Conservation (phyloP, 2,797 vertebrate species). For the Darevskia mixta region DNA sequence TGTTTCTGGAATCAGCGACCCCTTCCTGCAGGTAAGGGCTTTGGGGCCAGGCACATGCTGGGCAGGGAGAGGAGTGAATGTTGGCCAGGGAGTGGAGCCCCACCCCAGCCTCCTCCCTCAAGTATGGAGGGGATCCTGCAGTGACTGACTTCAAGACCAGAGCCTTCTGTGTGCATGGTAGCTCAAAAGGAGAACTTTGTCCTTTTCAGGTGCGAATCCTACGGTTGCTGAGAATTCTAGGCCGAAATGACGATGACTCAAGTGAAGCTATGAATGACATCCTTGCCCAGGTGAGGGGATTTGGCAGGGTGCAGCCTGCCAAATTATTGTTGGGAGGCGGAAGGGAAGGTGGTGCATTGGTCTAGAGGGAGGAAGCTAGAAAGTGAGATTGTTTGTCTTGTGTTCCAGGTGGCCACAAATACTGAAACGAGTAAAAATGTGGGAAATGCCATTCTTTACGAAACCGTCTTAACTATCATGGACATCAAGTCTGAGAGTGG, state of each 20-base stretch:
- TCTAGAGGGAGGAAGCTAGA: fast-evolving
- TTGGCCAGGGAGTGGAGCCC: background rate
- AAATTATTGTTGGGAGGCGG: background rate
- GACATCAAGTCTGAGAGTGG: constrained; percentile 99
- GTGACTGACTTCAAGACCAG: background rate
- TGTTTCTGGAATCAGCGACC: constrained; percentile 99
- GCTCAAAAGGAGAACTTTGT: constrained; percentile 60
- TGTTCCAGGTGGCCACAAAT: constrained; percentile 95
- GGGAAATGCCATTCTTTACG: constrained; percentile 99
- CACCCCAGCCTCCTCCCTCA: background rate
- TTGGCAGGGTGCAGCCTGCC: no score
- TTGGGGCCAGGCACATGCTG: background rate
- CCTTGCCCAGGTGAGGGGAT: constrained; percentile 91
- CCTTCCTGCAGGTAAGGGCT: constrained; percentile 94
- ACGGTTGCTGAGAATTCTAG: constrained; percentile 97
- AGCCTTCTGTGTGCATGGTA: background rate
- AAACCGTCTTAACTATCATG: constrained; percentile 99
- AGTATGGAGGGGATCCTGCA: background rate
- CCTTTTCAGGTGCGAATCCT: constrained; percentile 93
- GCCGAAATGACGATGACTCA: constrained; percentile 96
- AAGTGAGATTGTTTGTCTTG: constrained; percentile 11
- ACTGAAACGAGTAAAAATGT: constrained; percentile 99
- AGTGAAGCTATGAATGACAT: constrained; percentile 99
- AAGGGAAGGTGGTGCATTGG: background rate
- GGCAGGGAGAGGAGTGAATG: no score